Conservation (phyloP, 2,888 invertebrate species). For the Nesidiocoris tenuis region DNA sequence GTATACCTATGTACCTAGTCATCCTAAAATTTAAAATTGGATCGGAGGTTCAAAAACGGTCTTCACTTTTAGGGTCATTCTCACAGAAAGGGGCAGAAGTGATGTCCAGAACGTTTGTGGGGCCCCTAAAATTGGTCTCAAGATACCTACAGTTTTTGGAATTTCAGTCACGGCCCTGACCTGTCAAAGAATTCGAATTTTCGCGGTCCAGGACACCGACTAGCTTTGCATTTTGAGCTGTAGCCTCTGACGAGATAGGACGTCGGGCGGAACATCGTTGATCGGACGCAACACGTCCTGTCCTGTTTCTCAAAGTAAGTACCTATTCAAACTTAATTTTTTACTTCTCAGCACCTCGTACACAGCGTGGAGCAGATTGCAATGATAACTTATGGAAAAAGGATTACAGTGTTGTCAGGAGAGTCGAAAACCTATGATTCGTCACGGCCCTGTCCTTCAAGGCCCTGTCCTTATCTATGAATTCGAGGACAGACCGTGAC, state of each 20-base stretch:
- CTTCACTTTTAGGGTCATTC: too few relatives aligned
- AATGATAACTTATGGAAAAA: conserved; percentile 11
- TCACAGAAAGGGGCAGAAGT: too few relatives aligned
- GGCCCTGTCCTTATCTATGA: too few relatives aligned
- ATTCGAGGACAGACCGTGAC: too few relatives aligned
- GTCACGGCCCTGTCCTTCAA: conserved; percentile 21
- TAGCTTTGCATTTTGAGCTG: neutral
- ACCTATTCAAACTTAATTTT: conserved; percentile 16
- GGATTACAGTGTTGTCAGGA: conserved; percentile 5
- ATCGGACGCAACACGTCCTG: conserved; percentile 8
- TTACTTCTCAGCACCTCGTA: conserved; percentile 12
- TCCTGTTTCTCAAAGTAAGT: conserved; percentile 12
- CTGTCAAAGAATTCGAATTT: neutral
- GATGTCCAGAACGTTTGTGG: too few relatives aligned
- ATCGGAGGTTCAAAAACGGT: too few relatives aligned
- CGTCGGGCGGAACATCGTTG: conserved; percentile 12
- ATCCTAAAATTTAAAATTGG: too few relatives aligned
- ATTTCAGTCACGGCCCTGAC: too few relatives aligned
- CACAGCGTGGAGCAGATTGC: neutral
- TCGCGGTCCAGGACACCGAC: conserved; percentile 7
- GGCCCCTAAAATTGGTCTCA: neutral
- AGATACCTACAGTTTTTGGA: conserved; percentile 15
- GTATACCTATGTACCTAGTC: too few relatives aligned
- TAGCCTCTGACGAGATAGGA: conserved; percentile 5
- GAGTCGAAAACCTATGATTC: conserved; percentile 18